Conservation (phyloP, 2,888 invertebrate genomes). For the Gnatocerus cornutus region DNA sequence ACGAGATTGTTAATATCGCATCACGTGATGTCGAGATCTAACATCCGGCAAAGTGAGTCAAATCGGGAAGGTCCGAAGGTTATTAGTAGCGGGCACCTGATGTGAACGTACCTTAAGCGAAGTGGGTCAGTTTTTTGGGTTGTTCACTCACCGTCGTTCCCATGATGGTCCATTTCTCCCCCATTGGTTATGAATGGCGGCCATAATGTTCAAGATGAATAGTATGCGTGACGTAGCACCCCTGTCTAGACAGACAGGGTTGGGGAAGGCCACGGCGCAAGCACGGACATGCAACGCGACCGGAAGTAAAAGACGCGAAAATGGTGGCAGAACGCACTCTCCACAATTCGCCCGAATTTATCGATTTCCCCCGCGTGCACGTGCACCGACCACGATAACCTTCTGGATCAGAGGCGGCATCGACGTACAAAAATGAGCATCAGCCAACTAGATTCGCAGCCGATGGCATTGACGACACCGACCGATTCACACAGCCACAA, state of each 20-base stretch:
- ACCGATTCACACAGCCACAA: slow-evolving; percentile 55
- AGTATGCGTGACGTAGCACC: slow-evolving; percentile 61
- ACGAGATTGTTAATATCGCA: background rate
- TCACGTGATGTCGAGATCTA: slow-evolving; percentile 30
- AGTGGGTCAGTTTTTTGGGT: slow-evolving; percentile 36
- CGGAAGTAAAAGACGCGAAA: slow-evolving; percentile 54
- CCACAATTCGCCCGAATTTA: slow-evolving; percentile 41
- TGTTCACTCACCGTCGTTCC: slow-evolving; percentile 19
- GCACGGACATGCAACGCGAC: slow-evolving; percentile 64
- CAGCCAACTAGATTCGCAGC: slow-evolving; percentile 52
- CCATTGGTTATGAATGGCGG: slow-evolving; percentile 49
- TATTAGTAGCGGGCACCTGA: slow-evolving; percentile 14
- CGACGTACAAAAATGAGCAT: slow-evolving; percentile 47
- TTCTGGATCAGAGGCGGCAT: slow-evolving; percentile 45
- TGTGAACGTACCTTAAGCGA: slow-evolving; percentile 16
- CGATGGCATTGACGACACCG: slow-evolving; percentile 62
- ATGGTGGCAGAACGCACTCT: slow-evolving; percentile 45
- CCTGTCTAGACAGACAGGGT: slow-evolving; percentile 60
- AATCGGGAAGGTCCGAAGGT: slow-evolving; percentile 28
- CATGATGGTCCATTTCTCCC: slow-evolving; percentile 31
- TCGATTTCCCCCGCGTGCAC: slow-evolving; percentile 48
- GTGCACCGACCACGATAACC: slow-evolving; percentile 45
- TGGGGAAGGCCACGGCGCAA: slow-evolving; percentile 61
- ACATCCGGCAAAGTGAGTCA: slow-evolving; percentile 35
- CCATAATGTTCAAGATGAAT: slow-evolving; percentile 49